Evolutionary conservation across 2,113 vertebrate genomes (phyloP), one percentile per base, ranked within the genome.

Genomic region (Carassius carassius): DNA sequence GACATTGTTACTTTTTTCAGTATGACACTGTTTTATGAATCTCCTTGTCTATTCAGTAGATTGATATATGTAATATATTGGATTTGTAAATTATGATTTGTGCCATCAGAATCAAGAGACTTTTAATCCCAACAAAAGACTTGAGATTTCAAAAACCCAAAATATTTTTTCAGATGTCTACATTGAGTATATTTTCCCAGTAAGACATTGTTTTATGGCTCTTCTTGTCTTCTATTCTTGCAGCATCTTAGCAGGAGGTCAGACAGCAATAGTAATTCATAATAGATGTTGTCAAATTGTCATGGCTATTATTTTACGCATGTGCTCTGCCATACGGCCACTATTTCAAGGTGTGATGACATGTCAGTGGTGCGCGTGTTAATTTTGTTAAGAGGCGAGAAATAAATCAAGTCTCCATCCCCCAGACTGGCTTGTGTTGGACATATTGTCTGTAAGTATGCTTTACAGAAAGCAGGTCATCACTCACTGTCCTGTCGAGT

Each of bases 381-480:
- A 87, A 94, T 94, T 92, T 92, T 75, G 87, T 90, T 91, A 92
- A 92, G 92, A 93, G 88, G 89, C 63, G 86, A 80, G n/a, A 70
- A 88, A 83, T 93, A 92, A 92, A 93, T 93, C 86, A 91, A 88
- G 87, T 86, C 69, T 86, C 69, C 77, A 62, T 72, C 67, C 41
- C 11, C 21, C 37, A 23, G 83, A 65, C 72, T 16, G 4, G 49
- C 37, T 44, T 77, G 21, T 54, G 41, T 78, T 85, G 70, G 41
- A 72, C 12, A 63, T 51, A 72, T 58, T 54, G 72, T 75, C 13
- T 72, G 56, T 47, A 60, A 87, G 63, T 74, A 72, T 65, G 70
- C 70, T 37, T 67, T 63, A 58, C 49, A 75, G 60, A 78, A 83
- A 72, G 70, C 62, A 76, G 77, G 84, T 74, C 74, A 81, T 85